Evolutionary conservation across 2,113 vertebrate genomes (phyloP).

Genomic region (Platysteira castanea): DNA sequence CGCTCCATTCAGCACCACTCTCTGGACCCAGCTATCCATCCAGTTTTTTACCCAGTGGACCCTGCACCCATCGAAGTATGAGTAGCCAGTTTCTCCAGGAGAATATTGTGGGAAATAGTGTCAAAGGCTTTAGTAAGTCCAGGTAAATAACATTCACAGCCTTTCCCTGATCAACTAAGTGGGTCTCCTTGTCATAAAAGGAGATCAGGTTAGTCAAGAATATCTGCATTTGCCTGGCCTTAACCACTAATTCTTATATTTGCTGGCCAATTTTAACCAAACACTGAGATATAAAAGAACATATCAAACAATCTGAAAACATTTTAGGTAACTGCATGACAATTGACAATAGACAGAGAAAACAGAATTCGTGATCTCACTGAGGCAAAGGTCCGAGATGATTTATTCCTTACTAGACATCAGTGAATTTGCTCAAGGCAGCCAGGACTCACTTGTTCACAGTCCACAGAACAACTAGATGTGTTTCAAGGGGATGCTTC

Average conservation of each 20-base stretch:
- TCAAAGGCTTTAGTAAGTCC: neutral
- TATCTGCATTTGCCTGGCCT: neutral
- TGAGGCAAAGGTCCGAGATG: neutral
- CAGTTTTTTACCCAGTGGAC: neutral
- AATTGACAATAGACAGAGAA: neutral
- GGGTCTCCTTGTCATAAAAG: neutral
- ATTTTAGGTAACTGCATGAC: neutral
- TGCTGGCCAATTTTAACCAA: neutral
- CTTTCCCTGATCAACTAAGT: neutral
- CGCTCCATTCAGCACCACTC: neutral
- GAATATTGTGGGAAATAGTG: neutral
- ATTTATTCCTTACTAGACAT: neutral
- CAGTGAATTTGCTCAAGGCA: neutral
- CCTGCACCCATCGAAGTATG: neutral
- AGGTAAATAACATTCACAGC: neutral
- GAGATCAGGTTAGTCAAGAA: neutral
- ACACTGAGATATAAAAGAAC: neutral
- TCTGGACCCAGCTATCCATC: neutral
- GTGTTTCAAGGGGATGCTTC: neutral
- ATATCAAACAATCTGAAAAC: neutral
- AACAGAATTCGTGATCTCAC: neutral
- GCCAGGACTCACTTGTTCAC: neutral
- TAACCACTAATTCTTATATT: neutral
- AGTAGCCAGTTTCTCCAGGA: neutral
- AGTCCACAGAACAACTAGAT: neutral